phyloP scores from a whole-genome alignment of 2,888 invertebrate species.

The Lomographa bimaculata region DNA sequence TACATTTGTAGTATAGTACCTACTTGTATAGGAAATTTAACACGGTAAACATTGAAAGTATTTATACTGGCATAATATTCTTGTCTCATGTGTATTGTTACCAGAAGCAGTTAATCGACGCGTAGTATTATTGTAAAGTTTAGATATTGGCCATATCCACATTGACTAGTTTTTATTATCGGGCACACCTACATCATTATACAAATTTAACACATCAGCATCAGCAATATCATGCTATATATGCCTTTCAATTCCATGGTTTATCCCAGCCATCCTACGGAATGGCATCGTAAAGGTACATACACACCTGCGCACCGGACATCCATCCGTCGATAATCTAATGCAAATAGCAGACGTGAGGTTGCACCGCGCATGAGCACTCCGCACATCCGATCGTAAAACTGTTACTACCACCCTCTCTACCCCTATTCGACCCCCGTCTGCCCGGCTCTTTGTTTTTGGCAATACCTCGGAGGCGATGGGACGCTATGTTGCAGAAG shows the following conservation, averaged over 20 bases:
- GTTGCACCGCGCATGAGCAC: slow-evolving; percentile 77
- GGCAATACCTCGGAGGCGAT: slow-evolving; percentile 49
- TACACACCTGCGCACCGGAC: slow-evolving; percentile 37
- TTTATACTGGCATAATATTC: too few species aligned
- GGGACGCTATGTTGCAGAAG: slow-evolving; percentile 8
- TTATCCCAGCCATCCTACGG: slow-evolving; percentile 1
- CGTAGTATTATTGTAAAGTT: too few species aligned
- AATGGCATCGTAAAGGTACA: slow-evolving; percentile 20
- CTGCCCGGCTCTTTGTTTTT: slow-evolving; percentile 78
- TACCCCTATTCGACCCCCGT: slow-evolving; percentile 45
- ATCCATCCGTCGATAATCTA: slow-evolving; percentile 65
- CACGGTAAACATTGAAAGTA: too few species aligned
- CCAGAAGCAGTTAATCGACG: too few species aligned
- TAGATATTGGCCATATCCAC: too few species aligned
- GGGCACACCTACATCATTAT: too few species aligned
- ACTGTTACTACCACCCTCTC: slow-evolving; percentile 66
- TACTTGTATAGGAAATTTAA: too few species aligned
- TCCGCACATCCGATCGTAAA: slow-evolving; percentile 78
- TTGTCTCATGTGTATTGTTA: too few species aligned
- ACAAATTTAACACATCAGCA: too few species aligned
- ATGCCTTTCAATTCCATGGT: slow-evolving; percentile 3
- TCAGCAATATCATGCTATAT: too few species aligned
- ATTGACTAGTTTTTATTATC: too few species aligned
- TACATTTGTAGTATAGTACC: too few species aligned
- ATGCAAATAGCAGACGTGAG: slow-evolving; percentile 72